phyloP scores from a whole-genome alignment of 2,888 invertebrate species.

The Lapara coniferarum region DNA sequence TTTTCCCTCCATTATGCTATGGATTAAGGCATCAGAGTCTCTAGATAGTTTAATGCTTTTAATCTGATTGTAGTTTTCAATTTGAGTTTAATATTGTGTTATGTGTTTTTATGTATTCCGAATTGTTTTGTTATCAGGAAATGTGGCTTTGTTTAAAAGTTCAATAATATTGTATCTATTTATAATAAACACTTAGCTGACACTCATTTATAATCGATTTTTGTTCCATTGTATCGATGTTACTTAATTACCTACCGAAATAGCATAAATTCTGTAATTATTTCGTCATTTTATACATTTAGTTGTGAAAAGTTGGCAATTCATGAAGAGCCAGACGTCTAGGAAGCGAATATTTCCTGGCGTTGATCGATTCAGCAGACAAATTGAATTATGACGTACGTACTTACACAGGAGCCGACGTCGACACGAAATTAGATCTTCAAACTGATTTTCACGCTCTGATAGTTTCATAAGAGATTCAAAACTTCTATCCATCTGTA shows the following conservation, averaged over 20 bases:
- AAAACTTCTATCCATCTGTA: constrained; percentile 34
- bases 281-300: neutral
- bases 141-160: neutral
- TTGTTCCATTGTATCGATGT: too few species aligned
- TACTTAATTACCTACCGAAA: too few species aligned
- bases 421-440: constrained; percentile 60
- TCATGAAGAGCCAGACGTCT: constrained; percentile 36
- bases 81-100: neutral
- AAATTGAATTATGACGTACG: constrained; percentile 63
- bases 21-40: neutral
- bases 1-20: constrained; percentile 17
- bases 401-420: constrained; percentile 38
- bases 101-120: neutral
- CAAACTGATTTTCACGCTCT: constrained; percentile 60
- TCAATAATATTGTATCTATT: too few species aligned
- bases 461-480: constrained; percentile 54
- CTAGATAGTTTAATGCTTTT: neutral
- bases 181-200: too few species aligned
- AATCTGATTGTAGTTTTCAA: neutral
- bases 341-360: constrained; percentile 56
- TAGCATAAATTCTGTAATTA: too few species aligned
- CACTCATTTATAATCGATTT: too few species aligned
- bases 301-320: neutral
- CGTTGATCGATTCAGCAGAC: constrained; percentile 65
- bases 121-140: neutral